Conservation (phyloP, 2,888 invertebrate genomes). For the Callimorpha dominula region DNA sequence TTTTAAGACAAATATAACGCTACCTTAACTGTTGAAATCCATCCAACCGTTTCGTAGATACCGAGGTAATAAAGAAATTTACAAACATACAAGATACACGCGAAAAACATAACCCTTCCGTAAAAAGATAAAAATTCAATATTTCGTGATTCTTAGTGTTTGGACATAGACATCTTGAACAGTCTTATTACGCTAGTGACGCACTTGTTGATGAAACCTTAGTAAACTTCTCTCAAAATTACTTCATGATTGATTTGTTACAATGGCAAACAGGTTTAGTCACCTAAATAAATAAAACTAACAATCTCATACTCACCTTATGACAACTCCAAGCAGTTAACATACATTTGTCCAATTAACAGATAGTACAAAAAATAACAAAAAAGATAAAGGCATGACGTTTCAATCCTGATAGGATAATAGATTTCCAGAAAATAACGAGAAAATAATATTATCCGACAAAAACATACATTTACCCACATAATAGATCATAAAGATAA, state of each 20-base stretch:
- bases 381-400: slow-evolving; percentile 28
- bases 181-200: no score
- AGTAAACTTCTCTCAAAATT: neutral
- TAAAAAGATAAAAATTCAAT: no score
- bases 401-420: slow-evolving; percentile 26
- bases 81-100: no score
- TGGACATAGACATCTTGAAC: no score
- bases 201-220: no score
- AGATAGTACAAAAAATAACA: slow-evolving; percentile 19
- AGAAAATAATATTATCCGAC: slow-evolving; percentile 41
- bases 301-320: neutral
- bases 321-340: neutral
- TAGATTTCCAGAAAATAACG: slow-evolving; percentile 34
- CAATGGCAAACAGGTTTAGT: neutral
- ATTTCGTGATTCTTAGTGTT: no score
- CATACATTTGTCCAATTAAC: slow-evolving; percentile 17
- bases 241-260: neutral
- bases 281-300: neutral
- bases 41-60: no score
- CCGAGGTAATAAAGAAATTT: no score
- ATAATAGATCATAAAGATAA: slow-evolving; percentile 49
- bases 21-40: no score
- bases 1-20: no score
- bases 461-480: slow-evolving; percentile 40
- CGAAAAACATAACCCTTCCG: no score